phyloP scores from a whole-genome alignment of 2,888 invertebrate genomes.

The Oligia strigilis region DNA sequence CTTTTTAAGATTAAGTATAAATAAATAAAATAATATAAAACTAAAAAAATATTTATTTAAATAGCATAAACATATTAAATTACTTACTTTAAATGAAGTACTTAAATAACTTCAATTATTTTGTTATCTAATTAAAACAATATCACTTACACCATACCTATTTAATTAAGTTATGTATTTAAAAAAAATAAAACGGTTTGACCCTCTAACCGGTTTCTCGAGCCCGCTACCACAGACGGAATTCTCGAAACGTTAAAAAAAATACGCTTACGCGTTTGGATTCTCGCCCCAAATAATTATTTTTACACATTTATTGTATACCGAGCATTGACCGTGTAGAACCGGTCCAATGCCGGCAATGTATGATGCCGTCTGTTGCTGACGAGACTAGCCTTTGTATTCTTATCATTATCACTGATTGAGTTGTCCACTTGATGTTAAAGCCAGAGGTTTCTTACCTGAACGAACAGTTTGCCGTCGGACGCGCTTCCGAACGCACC shows the following conservation, averaged over 20 bases:
- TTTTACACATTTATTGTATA: constrained; percentile 60
- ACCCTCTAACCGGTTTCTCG: constrained; percentile 41
- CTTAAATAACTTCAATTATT: background rate
- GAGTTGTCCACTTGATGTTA: constrained; percentile 86
- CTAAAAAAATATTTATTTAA: no score
- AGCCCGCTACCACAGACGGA: constrained; percentile 21
- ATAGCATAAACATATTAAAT: background rate
- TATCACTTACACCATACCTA: background rate
- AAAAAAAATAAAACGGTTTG: constrained; percentile 7
- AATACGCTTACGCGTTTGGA: constrained; percentile 41
- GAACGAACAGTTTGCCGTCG: constrained; percentile 75
- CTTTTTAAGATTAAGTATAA: background rate
- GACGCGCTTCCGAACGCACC: constrained; percentile 75
- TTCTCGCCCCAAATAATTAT: constrained; percentile 48
- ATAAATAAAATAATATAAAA: background rate
- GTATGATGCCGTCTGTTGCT: constrained; percentile 59
- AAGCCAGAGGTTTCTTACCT: constrained; percentile 74
- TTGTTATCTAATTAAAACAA: background rate
- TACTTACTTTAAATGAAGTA: no score
- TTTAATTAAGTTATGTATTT: background rate
- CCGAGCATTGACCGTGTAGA: constrained; percentile 74
- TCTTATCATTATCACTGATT: constrained; percentile 83
- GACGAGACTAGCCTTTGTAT: constrained; percentile 71
- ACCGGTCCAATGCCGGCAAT: constrained; percentile 73
- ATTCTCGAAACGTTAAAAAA: constrained; percentile 45